Conservation (phyloP, 2,888 invertebrate genomes). For the Nemapogon koenigi region DNA sequence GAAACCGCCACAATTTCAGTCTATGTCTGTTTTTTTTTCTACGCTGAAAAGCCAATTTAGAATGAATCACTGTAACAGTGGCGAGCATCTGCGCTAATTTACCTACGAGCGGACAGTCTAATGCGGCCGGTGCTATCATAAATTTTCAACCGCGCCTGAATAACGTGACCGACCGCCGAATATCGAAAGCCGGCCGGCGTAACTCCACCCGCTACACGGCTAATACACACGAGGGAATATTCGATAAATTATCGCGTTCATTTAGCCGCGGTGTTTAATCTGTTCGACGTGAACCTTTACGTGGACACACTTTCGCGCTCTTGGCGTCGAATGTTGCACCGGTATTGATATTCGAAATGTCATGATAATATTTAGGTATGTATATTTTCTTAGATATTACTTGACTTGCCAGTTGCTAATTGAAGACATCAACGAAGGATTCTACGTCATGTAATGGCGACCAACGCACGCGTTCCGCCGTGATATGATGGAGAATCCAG, state of each 20-base stretch:
- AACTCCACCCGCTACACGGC: conserved; percentile 43
- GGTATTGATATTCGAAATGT: too few species aligned
- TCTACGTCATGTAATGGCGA: too few species aligned
- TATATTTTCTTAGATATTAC: too few species aligned
- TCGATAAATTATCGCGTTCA: conserved; percentile 63
- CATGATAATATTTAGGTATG: too few species aligned
- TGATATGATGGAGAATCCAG: too few species aligned
- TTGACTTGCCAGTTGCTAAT: too few species aligned
- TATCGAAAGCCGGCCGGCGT: conserved; percentile 63
- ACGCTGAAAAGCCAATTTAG: conserved; percentile 63
- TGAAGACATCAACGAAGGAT: too few species aligned
- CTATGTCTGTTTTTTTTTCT: conserved; percentile 41
- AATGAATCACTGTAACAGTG: conserved; percentile 63
- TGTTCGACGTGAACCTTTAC: conserved; percentile 25
- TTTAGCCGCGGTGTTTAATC: conserved; percentile 63
- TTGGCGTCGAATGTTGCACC: too few species aligned
- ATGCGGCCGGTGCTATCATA: conserved; percentile 59
- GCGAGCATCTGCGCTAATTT: conserved; percentile 65
- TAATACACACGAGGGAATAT: conserved; percentile 61
- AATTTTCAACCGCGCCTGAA: conserved; percentile 34
- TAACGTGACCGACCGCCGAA: conserved; percentile 59
- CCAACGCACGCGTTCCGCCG: too few species aligned
- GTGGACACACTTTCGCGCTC: conserved; percentile 39
- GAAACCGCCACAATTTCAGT: conserved; percentile 25
- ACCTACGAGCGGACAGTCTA: conserved; percentile 64